Evolutionary conservation across 2,797 vertebrate genomes (phyloP).

Genomic region (Pteronotus mesoamericanus): DNA sequence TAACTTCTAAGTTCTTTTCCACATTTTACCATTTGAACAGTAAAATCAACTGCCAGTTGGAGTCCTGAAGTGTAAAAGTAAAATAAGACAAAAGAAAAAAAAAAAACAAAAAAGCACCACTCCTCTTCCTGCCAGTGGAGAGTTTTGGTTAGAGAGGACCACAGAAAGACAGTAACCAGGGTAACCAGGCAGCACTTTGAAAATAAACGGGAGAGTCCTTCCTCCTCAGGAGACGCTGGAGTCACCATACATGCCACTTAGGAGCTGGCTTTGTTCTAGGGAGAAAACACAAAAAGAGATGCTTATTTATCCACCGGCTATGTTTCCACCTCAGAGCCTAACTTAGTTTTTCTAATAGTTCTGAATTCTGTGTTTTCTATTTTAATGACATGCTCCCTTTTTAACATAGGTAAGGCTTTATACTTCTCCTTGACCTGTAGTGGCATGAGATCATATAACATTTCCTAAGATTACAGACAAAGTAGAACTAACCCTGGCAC

Average conservation of each 20-base stretch:
- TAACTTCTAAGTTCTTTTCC: neutral
- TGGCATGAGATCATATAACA: conserved; percentile 43
- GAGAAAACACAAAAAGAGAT: conserved; percentile 1
- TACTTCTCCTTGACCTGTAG: conserved; percentile 46
- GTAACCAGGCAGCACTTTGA: neutral
- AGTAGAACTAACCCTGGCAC: conserved; percentile 47
- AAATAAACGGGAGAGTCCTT: neutral
- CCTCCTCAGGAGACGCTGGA: neutral
- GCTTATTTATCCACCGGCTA: neutral
- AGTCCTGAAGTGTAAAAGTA: neutral
- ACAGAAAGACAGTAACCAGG: neutral
- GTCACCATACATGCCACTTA: rapidly evolving
- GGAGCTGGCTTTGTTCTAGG: neutral
- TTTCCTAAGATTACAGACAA: conserved; percentile 54
- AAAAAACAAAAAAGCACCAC: neutral
- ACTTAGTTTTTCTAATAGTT: conserved; percentile 63
- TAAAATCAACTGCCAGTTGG: neutral
- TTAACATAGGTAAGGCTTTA: conserved; percentile 67
- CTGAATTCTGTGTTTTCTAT: conserved; percentile 34
- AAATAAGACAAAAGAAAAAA: neutral
- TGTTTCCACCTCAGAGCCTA: neutral
- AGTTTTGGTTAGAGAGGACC: conserved; percentile 22
- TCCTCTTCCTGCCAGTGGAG: neutral
- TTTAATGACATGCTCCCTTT: conserved; percentile 59
- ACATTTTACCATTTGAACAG: neutral